Percentiles rank a stretch among this genome's conserved stretches.
phyloP scores from a whole-genome alignment of 2,113 vertebrate genomes.

The Megalops atlanticus region DNA sequence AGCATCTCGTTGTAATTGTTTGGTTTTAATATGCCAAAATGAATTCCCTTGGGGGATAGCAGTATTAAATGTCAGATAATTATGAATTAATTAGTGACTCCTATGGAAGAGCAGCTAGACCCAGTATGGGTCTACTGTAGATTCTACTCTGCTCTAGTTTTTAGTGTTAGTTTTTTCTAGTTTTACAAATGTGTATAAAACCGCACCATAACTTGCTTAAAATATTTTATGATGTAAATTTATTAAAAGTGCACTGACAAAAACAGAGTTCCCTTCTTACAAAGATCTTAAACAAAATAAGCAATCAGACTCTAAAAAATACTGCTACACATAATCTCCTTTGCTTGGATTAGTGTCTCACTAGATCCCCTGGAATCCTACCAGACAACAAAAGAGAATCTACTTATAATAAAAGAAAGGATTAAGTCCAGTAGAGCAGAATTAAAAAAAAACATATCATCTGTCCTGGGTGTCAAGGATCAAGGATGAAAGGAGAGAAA shows the following conservation, averaged over 20 bases:
- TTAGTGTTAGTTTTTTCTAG: not conserved
- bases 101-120: not conserved
- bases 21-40: not conserved
- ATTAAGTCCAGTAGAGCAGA: slow-evolving; percentile 22
- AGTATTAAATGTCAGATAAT: not conserved
- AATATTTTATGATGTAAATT: not conserved
- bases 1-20: not conserved
- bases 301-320: not conserved
- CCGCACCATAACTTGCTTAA: not conserved
- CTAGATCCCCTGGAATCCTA: slow-evolving; percentile 28
- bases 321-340: slow-evolving; percentile 20
- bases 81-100: not conserved
- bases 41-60: not conserved
- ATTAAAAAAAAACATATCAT: slow-evolving; percentile 6
- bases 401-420: slow-evolving; percentile 26
- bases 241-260: not conserved
- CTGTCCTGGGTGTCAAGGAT: not conserved
- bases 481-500: fast-evolving
- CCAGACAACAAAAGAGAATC: slow-evolving; percentile 21
- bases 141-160: not conserved
- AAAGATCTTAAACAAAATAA: not conserved
- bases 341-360: slow-evolving; percentile 17
- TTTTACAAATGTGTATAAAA: not conserved
- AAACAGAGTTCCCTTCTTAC: not conserved
- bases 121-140: not conserved